Conservation (phyloP, 2,888 invertebrate genomes). For the Allacma fusca region DNA sequence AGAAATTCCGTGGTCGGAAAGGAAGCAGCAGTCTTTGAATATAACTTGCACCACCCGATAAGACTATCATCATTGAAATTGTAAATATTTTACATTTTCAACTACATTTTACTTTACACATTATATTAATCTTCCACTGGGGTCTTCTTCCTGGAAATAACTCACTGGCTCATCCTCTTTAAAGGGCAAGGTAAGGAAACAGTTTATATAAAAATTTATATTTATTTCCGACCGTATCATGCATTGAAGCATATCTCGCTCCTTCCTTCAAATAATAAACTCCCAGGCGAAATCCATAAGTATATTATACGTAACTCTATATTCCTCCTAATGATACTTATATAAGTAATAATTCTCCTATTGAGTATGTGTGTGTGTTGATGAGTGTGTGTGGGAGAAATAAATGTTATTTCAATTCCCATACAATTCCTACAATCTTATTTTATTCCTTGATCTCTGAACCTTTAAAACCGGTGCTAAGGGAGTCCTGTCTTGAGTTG, state of each 20-base stretch:
- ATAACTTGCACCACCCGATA: conserved; percentile 9
- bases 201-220: not conserved
- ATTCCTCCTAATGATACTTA: too few relatives aligned
- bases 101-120: not conserved
- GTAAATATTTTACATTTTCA: conserved; percentile 12
- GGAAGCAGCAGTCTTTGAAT: conserved; percentile 9
- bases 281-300: not conserved
- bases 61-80: not conserved
- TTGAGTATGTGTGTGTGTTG: too few relatives aligned
- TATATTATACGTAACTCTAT: too few relatives aligned
- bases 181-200: not conserved
- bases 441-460: too few relatives aligned
- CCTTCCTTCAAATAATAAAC: not conserved
- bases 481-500: too few relatives aligned
- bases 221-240: not conserved
- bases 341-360: too few relatives aligned
- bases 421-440: too few relatives aligned
- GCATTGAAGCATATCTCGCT: not conserved
- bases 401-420: too few relatives aligned
- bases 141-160: not conserved
- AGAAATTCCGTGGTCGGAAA: conserved; percentile 11
- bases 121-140: not conserved
- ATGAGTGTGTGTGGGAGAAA: too few relatives aligned
- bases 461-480: too few relatives aligned
- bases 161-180: too few relatives aligned